phyloP scores from a whole-genome alignment of 2,113 vertebrate genomes.

The Myrmophylax atrothorax region DNA sequence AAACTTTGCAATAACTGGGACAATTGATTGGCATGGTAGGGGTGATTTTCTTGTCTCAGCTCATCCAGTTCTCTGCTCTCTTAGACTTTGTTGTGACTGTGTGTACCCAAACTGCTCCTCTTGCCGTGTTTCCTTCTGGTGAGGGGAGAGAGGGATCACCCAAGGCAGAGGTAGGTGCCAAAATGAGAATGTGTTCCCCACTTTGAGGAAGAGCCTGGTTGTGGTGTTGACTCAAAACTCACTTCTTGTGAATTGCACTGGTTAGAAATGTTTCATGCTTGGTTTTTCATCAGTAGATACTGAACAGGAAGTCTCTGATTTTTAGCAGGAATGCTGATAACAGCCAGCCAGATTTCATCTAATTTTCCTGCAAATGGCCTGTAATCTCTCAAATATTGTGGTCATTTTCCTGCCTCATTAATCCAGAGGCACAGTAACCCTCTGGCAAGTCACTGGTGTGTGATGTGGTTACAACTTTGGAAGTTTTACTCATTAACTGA shows the following conservation, averaged over 20 bases:
- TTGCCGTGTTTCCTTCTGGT: neutral
- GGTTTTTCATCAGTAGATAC: neutral
- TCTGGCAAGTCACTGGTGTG: neutral
- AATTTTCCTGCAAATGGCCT: neutral
- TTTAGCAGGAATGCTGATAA: neutral
- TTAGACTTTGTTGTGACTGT: neutral
- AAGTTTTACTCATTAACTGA: neutral
- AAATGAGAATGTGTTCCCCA: accelerated
- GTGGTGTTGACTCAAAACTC: accelerated
- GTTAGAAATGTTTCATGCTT: neutral
- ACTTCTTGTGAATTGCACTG: accelerated
- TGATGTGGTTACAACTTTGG: neutral
- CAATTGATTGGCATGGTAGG: neutral
- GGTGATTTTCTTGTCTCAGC: neutral
- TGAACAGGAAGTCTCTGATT: neutral
- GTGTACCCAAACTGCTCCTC: neutral
- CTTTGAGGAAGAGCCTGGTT: neutral
- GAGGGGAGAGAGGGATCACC: neutral
- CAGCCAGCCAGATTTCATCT: neutral
- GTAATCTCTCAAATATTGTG: neutral
- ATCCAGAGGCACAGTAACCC: neutral
- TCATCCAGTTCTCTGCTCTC: neutral
- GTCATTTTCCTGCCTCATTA: neutral
- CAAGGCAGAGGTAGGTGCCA: neutral
- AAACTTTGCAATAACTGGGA: neutral